phyloP scores from a whole-genome alignment of 2,113 vertebrate genomes.

The Alligator sinensis region DNA sequence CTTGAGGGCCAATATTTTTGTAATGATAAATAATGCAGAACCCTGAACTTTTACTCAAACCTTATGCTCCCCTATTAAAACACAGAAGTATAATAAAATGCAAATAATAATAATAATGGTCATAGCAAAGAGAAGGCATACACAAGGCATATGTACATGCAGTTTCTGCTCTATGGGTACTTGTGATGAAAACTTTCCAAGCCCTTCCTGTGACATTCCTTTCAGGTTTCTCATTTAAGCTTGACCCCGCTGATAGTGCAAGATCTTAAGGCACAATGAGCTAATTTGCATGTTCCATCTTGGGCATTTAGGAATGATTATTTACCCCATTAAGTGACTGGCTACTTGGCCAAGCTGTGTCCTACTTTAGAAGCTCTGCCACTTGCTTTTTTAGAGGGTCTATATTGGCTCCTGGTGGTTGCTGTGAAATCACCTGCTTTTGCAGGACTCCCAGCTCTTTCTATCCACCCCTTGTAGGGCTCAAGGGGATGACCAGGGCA shows the following conservation, averaged over 20 bases:
- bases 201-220: background rate
- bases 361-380: background rate
- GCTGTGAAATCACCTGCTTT: background rate
- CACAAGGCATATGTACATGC: too few species aligned
- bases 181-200: too few species aligned
- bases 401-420: background rate
- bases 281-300: background rate
- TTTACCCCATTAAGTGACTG: too few species aligned
- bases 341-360: background rate
- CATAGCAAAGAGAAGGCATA: background rate
- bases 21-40: conserved; percentile 6
- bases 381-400: too few species aligned
- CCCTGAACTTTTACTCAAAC: background rate
- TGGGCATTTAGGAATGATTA: background rate
- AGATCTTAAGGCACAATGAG: background rate
- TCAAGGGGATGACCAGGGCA: too few species aligned
- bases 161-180: too few species aligned
- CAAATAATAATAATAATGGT: background rate
- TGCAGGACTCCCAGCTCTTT: background rate
- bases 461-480: too few species aligned
- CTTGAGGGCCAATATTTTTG: conserved; percentile 27
- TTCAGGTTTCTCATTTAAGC: background rate
- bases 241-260: background rate
- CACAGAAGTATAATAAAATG: background rate
- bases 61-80: background rate